A percentile compares a stretch with the other conserved stretches of the same genome.
Evolutionary conservation across 2,113 vertebrate species (phyloP).

Genomic region (Pterocles gutturalis): DNA sequence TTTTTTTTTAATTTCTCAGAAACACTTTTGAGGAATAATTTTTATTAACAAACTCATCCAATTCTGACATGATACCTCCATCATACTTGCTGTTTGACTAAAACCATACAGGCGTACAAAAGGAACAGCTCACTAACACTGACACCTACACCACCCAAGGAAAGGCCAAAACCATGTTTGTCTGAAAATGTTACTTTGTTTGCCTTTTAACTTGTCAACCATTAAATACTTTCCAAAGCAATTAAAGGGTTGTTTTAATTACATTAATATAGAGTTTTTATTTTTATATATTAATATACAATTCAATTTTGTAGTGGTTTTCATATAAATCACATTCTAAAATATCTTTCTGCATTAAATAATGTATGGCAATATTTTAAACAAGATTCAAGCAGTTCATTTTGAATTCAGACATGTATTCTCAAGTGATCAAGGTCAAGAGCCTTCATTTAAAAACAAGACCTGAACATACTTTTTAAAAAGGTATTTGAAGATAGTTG

Average conservation of each 20-base stretch:
- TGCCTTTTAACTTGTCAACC: neutral
- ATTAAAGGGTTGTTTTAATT: neutral
- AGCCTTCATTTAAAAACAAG: conserved; percentile 1
- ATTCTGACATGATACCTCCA: neutral
- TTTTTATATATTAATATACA: neutral
- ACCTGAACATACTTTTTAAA: neutral
- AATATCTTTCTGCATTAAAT: neutral
- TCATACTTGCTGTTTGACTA: neutral
- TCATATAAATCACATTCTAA: neutral
- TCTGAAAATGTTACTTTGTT: conserved; percentile 31
- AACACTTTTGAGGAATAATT: neutral
- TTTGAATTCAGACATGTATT: conserved; percentile 7
- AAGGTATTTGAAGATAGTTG: neutral
- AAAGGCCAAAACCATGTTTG: neutral
- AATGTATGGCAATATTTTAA: neutral
- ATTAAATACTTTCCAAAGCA: neutral
- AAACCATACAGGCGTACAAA: neutral
- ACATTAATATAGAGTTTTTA: neutral
- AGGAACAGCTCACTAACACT: neutral
- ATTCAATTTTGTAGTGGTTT: neutral
- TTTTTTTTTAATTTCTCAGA: neutral
- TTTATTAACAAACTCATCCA: neutral
- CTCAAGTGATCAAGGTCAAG: conserved; percentile 1
- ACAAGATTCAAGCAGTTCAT: neutral
- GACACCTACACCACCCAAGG: neutral